phyloP scores from a whole-genome alignment of 1,140 invertebrate genomes.

The Zeugodacus cucurbitae region DNA sequence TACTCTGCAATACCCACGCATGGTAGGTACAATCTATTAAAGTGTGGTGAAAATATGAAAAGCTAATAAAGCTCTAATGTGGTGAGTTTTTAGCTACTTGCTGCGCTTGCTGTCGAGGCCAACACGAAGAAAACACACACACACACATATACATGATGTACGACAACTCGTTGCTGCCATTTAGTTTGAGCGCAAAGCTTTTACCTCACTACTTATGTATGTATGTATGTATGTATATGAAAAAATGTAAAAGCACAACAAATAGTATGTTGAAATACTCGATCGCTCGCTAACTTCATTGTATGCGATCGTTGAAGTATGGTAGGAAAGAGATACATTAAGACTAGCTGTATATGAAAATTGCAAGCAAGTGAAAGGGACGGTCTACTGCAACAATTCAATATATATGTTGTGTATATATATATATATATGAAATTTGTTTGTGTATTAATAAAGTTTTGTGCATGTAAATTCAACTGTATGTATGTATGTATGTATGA shows the following conservation, averaged over 20 bases:
- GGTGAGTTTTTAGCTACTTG: neutral
- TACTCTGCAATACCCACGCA: neutral
- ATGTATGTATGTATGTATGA: neutral
- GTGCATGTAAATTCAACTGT: neutral
- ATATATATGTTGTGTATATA: neutral
- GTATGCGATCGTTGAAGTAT: slow-evolving; percentile 30
- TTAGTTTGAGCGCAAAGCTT: neutral
- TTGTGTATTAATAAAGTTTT: neutral
- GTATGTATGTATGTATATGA: no score
- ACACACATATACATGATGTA: neutral
- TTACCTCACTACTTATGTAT: neutral
- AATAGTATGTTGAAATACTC: slow-evolving; percentile 32
- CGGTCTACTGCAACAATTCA: neutral
- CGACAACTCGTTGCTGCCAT: neutral
- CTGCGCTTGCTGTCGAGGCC: neutral
- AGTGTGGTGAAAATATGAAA: neutral
- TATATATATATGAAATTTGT: neutral
- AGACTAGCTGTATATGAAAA: slow-evolving; percentile 13
- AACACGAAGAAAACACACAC: neutral
- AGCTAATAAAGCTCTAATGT: slow-evolving; percentile 17
- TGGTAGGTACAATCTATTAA: neutral
- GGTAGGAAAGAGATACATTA: slow-evolving; percentile 30
- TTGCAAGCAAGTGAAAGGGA: slow-evolving; percentile 38
- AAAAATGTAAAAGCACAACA: slow-evolving; percentile 31
- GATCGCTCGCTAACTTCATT: neutral